Base-by-base conservation (phyloP, 2,888 invertebrate species). In the Hemistola chrysoprasaria region DNA sequence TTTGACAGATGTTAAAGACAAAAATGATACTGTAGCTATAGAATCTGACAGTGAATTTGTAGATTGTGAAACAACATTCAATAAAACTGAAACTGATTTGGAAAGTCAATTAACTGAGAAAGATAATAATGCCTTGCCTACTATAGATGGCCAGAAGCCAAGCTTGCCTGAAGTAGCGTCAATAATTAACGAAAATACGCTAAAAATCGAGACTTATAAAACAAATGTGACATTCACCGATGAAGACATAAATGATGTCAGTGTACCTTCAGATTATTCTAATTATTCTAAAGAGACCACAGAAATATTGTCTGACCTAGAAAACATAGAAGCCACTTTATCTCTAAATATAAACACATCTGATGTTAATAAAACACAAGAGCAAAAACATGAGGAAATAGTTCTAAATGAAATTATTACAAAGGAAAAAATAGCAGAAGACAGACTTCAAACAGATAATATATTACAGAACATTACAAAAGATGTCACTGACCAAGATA, bases 41-140 rank as follows among this genome's bases (percentile, higher is more conserved):
- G 85, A 86, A 44, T 85, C 86, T 3, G 87, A 87, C 48, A 59
- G 71, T 59, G 86, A 86, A 47, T 87, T 87, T 76, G 56, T 81
- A 23, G 87, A 88, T 48, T 87, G 87, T 66, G 87, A 87, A 64
- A 77, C 83, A 34, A 82, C 81, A 53, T 72, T 84, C 46, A 71
- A 66, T n/a, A 78, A 78, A 48, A 68, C 65, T 62, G 72, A 74
- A 32, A 59, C 56, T 26, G 22, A 34, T 10, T 7, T 39, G 3
- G 38, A 39, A 22, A 9, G 7, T 11, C 33, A 34, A 22, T 11
- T 11, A 26, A 29, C 30, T 10, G 25, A 25, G 8, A 22, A 34
- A 31, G 26, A 22, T 10, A 29, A 30, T 3, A 8, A 6, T 8
- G 1, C 8, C 11, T 16, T 5, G 11, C 6, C 22, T 1, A 6